These are phyloP conservation scores for Apeira syringaria DNA, from an alignment of 2,888 invertebrate species.

Conservation along the genomic window DNA sequence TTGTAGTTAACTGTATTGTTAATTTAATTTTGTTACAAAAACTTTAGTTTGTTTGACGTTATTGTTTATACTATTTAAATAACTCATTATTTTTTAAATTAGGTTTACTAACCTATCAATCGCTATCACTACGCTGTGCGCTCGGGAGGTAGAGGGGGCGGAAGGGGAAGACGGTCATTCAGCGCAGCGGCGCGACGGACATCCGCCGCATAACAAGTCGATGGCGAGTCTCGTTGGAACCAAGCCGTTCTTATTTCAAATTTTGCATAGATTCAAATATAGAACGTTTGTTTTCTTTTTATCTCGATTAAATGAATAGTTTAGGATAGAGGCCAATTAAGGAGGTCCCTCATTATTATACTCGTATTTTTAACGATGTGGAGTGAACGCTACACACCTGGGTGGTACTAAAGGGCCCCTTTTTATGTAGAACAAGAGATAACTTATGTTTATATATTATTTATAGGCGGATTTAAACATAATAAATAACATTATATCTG, in stretches of 20 bases:
- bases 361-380: not conserved
- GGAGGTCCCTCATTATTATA: not conserved
- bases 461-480: no score
- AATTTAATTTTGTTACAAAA: no score
- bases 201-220: slow-evolving; percentile 84
- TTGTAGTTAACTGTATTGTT: no score
- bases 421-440: not conserved
- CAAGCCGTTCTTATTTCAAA: slow-evolving; percentile 69
- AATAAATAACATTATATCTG: no score
- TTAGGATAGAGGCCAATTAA: not conserved
- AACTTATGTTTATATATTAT: no score
- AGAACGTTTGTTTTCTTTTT: slow-evolving; percentile 40
- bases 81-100: no score
- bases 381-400: not conserved
- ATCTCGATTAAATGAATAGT: no score
- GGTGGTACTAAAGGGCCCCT: not conserved
- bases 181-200: slow-evolving; percentile 83
- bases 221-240: slow-evolving; percentile 68
- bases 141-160: slow-evolving; percentile 51
- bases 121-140: slow-evolving; percentile 34
- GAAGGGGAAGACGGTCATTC: slow-evolving; percentile 82
- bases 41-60: no score
- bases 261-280: slow-evolving; percentile 66
- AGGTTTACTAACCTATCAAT: slow-evolving; percentile 33
- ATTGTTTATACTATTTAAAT: no score